Conservation (phyloP, 2,113 vertebrate genomes). For the Sorex fumeus region DNA sequence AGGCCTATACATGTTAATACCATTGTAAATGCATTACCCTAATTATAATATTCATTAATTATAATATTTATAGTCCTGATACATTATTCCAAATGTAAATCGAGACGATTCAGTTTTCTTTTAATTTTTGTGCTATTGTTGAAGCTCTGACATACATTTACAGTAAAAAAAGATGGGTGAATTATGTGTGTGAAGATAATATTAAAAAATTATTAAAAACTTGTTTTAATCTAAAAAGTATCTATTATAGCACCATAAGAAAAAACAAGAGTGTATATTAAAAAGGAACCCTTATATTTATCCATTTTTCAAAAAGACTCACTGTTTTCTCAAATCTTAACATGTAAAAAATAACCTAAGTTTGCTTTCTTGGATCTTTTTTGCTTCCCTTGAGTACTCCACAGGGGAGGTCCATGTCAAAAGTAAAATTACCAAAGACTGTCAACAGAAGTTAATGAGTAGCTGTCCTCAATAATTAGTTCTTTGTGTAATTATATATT, state of each 20-base stretch:
- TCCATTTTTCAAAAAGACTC: not conserved
- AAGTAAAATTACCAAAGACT: slow-evolving; percentile 69
- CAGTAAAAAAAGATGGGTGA: slow-evolving; percentile 44
- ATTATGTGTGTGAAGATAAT: slow-evolving; percentile 13
- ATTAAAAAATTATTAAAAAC: not conserved
- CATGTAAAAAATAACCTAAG: slow-evolving; percentile 36
- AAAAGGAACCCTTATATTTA: slow-evolving; percentile 25
- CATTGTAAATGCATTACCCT: too few species aligned
- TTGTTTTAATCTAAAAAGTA: too few species aligned
- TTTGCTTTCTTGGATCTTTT: slow-evolving; percentile 64
- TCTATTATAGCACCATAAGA: too few species aligned
- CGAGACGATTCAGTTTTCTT: slow-evolving; percentile 42
- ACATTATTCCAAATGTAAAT: slow-evolving; percentile 50
- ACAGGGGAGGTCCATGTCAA: slow-evolving; percentile 59
- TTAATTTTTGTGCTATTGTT: slow-evolving; percentile 33
- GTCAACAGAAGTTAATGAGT: slow-evolving; percentile 75
- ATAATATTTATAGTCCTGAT: not conserved
- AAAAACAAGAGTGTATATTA: not conserved
- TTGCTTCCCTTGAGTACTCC: slow-evolving; percentile 54
- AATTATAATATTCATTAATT: too few species aligned
- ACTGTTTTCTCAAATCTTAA: slow-evolving; percentile 13
- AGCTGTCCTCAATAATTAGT: slow-evolving; percentile 70
- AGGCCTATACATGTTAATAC: too few species aligned
- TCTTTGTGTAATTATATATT: slow-evolving; percentile 75
- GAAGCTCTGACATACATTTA: slow-evolving; percentile 38